Evolutionary conservation across 2,797 vertebrate species (phyloP).

Genomic region (Calcarius lapponicus): DNA sequence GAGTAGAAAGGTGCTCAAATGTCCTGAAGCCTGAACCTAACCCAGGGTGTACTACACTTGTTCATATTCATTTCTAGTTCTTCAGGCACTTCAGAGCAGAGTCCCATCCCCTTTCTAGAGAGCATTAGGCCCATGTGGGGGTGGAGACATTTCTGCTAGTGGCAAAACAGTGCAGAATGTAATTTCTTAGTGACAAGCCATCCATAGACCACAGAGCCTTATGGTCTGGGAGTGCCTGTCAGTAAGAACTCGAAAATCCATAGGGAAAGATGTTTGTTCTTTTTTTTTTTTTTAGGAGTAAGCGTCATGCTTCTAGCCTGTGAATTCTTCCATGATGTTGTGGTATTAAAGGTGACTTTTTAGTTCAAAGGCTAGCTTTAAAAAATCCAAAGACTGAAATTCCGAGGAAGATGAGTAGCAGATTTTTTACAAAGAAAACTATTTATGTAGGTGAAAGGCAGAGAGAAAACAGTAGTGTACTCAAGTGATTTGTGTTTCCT

Average conservation of each 20-base stretch:
- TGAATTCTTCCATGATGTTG: neutral
- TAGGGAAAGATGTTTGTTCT: neutral
- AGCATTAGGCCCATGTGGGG: accelerated
- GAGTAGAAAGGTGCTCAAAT: neutral
- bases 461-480: neutral
- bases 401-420: neutral
- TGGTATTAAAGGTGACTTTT: neutral
- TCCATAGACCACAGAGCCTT: neutral
- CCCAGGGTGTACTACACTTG: neutral
- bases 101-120: neutral
- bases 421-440: neutral
- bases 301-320: neutral
- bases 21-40: neutral
- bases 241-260: neutral
- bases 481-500: neutral
- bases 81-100: neutral
- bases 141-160: neutral
- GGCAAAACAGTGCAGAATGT: neutral
- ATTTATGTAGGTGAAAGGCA: neutral
- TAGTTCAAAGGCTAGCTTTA: neutral
- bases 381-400: neutral
- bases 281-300: neutral
- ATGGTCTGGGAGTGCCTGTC: neutral
- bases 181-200: neutral
- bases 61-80: neutral